Conservation (phyloP, 1,140 invertebrate species). For the Paralvinella palmiformis region DNA sequence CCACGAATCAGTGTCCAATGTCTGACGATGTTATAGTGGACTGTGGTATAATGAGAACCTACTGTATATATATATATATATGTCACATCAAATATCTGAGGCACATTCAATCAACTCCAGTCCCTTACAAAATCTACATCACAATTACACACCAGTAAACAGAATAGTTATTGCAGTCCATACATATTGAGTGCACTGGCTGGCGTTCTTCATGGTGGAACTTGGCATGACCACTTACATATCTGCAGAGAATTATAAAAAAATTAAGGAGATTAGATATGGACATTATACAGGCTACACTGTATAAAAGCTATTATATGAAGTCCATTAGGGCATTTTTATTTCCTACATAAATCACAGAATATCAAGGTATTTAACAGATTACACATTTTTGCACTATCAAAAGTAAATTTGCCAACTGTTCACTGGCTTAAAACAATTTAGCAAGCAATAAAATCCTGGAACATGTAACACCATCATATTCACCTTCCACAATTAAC, state of each 20-base stretch:
- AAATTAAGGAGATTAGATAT: not conserved
- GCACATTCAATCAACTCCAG: no score
- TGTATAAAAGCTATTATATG: not conserved
- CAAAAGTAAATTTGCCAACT: no score
- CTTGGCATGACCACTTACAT: constrained; percentile 70
- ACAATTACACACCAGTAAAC: constrained; percentile 66
- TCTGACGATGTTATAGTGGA: no score
- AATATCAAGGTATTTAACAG: not conserved
- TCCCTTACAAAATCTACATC: no score
- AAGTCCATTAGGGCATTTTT: not conserved
- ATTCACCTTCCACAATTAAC: constrained; percentile 64
- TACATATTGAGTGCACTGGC: constrained; percentile 62
- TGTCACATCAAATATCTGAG: no score
- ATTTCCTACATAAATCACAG: not conserved
- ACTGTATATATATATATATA: not conserved
- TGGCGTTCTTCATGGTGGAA: constrained; percentile 60
- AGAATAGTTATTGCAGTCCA: constrained; percentile 68
- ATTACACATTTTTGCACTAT: not conserved
- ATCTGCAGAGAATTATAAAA: constrained; percentile 48
- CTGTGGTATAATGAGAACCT: not conserved
- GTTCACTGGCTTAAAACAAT: no score
- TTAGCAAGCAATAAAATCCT: not conserved
- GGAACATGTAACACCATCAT: not conserved
- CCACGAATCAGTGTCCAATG: not conserved
- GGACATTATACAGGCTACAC: not conserved